Base-by-base conservation (phyloP, 2,797 vertebrate genomes). In the Macrochelys suwanniensis region DNA sequence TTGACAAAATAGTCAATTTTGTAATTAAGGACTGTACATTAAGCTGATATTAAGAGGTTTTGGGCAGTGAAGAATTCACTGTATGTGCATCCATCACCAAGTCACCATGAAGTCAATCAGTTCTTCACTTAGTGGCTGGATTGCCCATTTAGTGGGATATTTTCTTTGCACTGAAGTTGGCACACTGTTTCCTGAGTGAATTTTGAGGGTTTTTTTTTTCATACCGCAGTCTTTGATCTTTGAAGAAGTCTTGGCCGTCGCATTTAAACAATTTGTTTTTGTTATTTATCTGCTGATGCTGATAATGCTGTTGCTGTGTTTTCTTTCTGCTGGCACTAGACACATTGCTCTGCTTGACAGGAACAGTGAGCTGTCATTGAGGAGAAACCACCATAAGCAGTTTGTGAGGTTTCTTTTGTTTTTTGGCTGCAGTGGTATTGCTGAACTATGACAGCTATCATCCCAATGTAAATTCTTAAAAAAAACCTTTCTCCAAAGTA, bases 391-490 rank as follows among this genome's bases (percentile, higher is more conserved):
- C 65, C n/a, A 90, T 49, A 84, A 93, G 45, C 83, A 80, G 80
- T 89, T 84, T 82, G 59, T 91, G 49, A 85, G 59, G 47, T 17
- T 42, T 92, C 94, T 94, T n/a, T 90, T 47, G 90, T 93, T 53
- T 77, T 8, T n/a, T 92, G 33, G 59, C 49, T 94, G 50, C 51
- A 87, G 16, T 82, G 93, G 71, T 59, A 11, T 82, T 89, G 86
- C 59, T 85, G 57, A 96, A 78, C 65, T 93, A 59, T 57, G 87
- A 90, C 42, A 93, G 49, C 5, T 61, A 10, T 80, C 82, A 86
- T 76, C 82, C 79, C n/a, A 90, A 80, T 76, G 80, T 82, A 85
- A 87, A 87, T 68, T 93, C 54, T 61, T 94, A 6, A 17, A 21
- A 53, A 53, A 42, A 80, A 93, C 10, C n/a, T 21, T 37, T 78